These are phyloP conservation scores for Micronisus gabar DNA, from an alignment of 2,113 vertebrate genomes.

Conservation along the genomic window DNA sequence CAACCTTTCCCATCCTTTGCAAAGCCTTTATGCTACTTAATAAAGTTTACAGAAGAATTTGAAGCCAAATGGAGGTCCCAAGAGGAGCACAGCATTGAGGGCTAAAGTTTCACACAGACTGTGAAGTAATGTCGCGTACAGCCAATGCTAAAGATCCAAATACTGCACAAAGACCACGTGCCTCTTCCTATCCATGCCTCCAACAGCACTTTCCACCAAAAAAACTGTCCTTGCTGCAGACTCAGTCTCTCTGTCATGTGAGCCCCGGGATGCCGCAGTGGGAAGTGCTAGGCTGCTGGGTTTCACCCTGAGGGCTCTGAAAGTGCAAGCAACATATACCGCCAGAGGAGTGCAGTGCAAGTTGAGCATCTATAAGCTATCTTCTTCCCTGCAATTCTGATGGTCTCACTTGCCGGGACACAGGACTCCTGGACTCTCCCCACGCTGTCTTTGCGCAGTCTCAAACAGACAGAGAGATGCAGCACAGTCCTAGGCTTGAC, in stretches of 20 bases:
- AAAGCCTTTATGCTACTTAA: background rate
- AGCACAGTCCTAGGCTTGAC: background rate
- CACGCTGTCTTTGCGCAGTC: fast-evolving
- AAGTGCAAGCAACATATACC: fast-evolving
- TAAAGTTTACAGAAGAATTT: background rate
- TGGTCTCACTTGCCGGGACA: fast-evolving
- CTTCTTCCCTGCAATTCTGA: background rate
- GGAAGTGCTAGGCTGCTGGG: background rate
- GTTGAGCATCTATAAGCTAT: fast-evolving
- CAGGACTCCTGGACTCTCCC: background rate
- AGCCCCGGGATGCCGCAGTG: background rate
- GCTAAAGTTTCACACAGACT: conserved; percentile 30
- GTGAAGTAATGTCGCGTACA: background rate
- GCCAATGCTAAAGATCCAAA: background rate
- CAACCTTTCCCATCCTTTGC: background rate
- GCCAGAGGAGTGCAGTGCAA: background rate
- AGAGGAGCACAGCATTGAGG: background rate
- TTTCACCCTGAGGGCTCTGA: fast-evolving
- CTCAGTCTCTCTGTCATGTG: background rate
- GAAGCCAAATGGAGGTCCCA: background rate
- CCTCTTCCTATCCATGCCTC: background rate
- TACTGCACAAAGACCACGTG: background rate
- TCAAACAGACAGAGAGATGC: background rate
- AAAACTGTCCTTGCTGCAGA: background rate
- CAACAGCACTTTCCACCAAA: background rate